These are phyloP conservation scores for Paracanthobrama guichenoti DNA, from an alignment of 2,113 vertebrate species.

Conservation along the genomic window DNA sequence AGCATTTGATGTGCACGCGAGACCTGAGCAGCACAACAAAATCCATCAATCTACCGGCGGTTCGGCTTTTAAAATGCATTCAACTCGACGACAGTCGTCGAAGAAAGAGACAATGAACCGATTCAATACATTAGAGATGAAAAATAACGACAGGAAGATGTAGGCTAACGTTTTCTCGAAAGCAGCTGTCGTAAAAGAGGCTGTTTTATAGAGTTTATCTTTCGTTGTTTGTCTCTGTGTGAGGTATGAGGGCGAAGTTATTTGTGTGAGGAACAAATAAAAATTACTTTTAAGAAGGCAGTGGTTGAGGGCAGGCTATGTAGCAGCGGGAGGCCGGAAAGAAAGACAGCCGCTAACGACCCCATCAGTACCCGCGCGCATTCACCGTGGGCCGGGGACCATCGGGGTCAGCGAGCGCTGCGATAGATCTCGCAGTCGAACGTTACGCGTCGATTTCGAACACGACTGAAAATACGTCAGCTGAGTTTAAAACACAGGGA, in stretches of 20 bases:
- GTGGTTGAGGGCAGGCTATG: not conserved
- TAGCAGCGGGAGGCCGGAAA: slow-evolving; percentile 31
- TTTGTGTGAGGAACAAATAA: slow-evolving; percentile 43
- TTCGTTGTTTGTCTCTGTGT: slow-evolving; percentile 26
- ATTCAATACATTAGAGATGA: slow-evolving; percentile 22
- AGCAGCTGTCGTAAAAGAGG: slow-evolving; percentile 21
- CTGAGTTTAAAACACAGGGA: not conserved
- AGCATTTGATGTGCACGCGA: slow-evolving; percentile 54
- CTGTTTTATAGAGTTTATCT: slow-evolving; percentile 42
- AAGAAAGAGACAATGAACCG: slow-evolving; percentile 27
- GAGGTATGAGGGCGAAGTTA: slow-evolving; percentile 34
- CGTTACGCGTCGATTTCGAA: not conserved
- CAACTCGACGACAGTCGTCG: slow-evolving; percentile 25
- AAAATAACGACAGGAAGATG: slow-evolving; percentile 24
- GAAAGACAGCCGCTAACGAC: slow-evolving; percentile 42
- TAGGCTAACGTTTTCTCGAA: slow-evolving; percentile 2
- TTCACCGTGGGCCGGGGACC: slow-evolving; percentile 22
- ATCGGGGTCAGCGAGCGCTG: slow-evolving; percentile 8
- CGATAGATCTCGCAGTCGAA: slow-evolving; percentile 9
- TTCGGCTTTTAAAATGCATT: slow-evolving; percentile 44
- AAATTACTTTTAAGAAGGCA: slow-evolving; percentile 41
- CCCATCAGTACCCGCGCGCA: slow-evolving; percentile 25
- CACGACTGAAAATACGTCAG: not conserved
- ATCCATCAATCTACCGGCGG: slow-evolving; percentile 40
- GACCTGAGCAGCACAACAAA: slow-evolving; percentile 42